Percentiles rank a stretch among this genome's conserved stretches.
Conservation (phyloP, 2,113 vertebrate species). For the Cariama cristata region DNA sequence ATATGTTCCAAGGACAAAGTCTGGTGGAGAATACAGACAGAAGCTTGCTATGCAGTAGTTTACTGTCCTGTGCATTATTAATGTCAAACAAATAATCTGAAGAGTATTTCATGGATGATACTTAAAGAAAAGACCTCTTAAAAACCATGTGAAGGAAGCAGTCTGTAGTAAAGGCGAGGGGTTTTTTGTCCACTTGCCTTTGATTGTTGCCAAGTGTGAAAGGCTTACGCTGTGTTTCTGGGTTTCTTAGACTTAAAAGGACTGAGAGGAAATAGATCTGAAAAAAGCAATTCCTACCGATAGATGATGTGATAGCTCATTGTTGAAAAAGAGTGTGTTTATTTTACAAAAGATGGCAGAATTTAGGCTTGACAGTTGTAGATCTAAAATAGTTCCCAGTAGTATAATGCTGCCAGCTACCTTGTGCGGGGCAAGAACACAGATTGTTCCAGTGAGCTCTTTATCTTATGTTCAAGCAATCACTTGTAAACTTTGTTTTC, state of each 20-base stretch:
- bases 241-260: neutral
- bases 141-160: neutral
- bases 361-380: neutral
- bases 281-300: neutral
- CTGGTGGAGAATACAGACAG: neutral
- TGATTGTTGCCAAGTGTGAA: neutral
- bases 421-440: neutral
- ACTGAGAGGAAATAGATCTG: neutral
- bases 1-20: neutral
- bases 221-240: neutral
- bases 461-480: accelerated
- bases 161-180: neutral
- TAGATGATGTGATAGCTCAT: neutral
- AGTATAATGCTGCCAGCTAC: neutral
- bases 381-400: neutral
- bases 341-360: neutral
- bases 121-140: neutral
- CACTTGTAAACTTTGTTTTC: neutral
- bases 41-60: neutral
- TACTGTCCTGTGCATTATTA: neutral
- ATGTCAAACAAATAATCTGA: neutral
- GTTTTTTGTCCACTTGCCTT: neutral
- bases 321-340: neutral
- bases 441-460: neutral
- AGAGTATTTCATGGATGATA: neutral